Evolutionary conservation across 2,113 vertebrate species (phyloP).

Genomic region (Poecilia latipinna): DNA sequence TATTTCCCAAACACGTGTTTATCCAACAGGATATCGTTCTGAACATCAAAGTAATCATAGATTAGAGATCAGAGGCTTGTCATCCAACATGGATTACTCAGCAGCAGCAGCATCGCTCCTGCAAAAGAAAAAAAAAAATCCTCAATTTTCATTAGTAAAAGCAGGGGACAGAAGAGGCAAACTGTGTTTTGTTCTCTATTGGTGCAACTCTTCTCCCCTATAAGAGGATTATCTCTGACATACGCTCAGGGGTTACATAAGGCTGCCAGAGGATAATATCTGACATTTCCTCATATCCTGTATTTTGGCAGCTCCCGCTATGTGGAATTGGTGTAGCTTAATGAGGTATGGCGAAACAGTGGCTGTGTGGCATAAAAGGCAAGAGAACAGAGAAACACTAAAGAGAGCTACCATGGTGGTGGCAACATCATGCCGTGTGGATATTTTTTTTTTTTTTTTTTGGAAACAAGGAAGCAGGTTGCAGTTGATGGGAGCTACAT

Average conservation of each 20-base stretch:
- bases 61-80: constrained; percentile 52
- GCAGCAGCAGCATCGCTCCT: constrained; percentile 21
- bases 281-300: constrained; percentile 64
- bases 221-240: constrained; percentile 74
- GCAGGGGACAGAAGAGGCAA: constrained; percentile 55
- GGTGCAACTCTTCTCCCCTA: constrained; percentile 42
- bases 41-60: constrained; percentile 47
- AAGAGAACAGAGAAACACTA: neutral
- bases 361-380: neutral
- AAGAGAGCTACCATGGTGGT: neutral
- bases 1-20: constrained; percentile 46
- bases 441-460: no score
- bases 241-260: constrained; percentile 66
- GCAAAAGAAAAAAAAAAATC: constrained; percentile 5
- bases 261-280: constrained; percentile 67
- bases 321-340: constrained; percentile 22
- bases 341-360: constrained; percentile 1
- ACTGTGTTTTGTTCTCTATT: constrained; percentile 66
- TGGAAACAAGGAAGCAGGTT: no score
- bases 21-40: constrained; percentile 12
- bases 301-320: constrained; percentile 50
- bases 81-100: constrained; percentile 61
- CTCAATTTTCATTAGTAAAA: constrained; percentile 75
- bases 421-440: no score
- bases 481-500: no score